Percentiles rank a stretch among this genome's conserved stretches.
Evolutionary conservation across 2,797 vertebrate genomes (phyloP).

Genomic region (Novumbra hubbsi): DNA sequence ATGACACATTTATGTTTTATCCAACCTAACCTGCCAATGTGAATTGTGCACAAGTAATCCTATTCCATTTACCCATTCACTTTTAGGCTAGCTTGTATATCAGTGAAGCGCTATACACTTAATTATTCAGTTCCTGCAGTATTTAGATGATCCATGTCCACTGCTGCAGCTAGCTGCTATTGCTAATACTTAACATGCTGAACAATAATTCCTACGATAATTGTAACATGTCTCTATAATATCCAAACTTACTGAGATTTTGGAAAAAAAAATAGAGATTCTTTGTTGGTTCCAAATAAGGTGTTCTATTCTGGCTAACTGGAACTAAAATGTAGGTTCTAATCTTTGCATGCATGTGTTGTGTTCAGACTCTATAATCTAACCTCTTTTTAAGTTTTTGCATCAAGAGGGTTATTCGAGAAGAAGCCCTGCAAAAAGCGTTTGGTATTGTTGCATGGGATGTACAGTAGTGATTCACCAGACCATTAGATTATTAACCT

Average conservation of each 20-base stretch:
- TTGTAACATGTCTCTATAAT: constrained; percentile 85
- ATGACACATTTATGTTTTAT: constrained; percentile 75
- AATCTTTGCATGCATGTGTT: constrained; percentile 96
- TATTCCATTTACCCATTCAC: constrained; percentile 70
- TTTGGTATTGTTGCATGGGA: constrained; percentile 76
- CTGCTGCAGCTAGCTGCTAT: constrained; percentile 80
- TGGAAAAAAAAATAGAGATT: constrained; percentile 76
- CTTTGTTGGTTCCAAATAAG: constrained; percentile 76
- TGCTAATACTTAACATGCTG: constrained; percentile 80
- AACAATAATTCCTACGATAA: constrained; percentile 84
- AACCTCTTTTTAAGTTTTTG: constrained; percentile 85
- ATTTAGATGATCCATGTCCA: constrained; percentile 89
- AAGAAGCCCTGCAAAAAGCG: constrained; percentile 84
- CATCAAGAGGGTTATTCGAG: constrained; percentile 84
- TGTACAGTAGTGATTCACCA: constrained; percentile 75
- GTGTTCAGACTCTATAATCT: constrained; percentile 84
- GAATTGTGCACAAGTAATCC: constrained; percentile 88
- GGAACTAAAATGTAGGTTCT: constrained; percentile 86
- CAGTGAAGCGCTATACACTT: constrained; percentile 83
- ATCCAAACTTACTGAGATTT: constrained; percentile 82
- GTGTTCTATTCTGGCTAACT: constrained; percentile 71
- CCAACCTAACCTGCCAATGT: constrained; percentile 76
- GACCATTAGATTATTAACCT: constrained; percentile 62
- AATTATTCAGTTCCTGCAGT: constrained; percentile 76
- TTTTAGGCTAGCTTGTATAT: constrained; percentile 90